These are phyloP conservation scores for Stegostoma tigrinum DNA, from an alignment of 2,113 vertebrate species.

Conservation along the genomic window DNA sequence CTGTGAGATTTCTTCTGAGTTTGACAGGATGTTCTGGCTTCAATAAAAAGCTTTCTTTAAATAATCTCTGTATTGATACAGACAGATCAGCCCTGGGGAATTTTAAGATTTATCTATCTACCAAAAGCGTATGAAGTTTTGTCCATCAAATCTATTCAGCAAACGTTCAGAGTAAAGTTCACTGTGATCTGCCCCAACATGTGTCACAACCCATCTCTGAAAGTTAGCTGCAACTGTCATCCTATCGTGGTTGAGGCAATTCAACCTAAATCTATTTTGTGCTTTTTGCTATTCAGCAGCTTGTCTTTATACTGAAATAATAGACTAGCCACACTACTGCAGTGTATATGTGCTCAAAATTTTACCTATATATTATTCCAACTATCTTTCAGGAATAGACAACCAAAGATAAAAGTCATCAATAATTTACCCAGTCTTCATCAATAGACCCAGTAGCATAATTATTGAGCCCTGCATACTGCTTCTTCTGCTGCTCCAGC, in stretches of 20 bases:
- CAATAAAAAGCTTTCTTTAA: not conserved
- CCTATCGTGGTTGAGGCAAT: not conserved
- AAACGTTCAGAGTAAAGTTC: not conserved
- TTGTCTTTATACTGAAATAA: not conserved
- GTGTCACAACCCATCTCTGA: not conserved
- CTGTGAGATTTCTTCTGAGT: not conserved
- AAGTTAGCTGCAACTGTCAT: not conserved
- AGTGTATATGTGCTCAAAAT: not conserved
- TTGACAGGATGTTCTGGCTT: not conserved
- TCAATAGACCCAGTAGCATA: conserved; percentile 69
- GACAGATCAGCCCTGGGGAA: not conserved
- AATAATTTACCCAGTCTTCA: conserved; percentile 83
- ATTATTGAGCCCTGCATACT: conserved; percentile 45
- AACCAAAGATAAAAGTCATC: not conserved
- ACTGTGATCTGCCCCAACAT: not conserved
- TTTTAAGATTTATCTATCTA: not conserved
- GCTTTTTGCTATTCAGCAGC: not conserved
- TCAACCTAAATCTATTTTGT: not conserved
- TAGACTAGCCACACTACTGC: not conserved
- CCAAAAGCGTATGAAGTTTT: not conserved
- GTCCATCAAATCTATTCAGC: not conserved
- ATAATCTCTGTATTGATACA: not conserved
- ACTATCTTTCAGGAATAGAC: not conserved
- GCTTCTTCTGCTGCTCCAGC: conserved; percentile 56
- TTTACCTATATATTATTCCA: not conserved